Evolutionary conservation across 92 coral and sea anemone genomes (phyloP).

Genomic region (Hydrozoanthus gracilis): DNA sequence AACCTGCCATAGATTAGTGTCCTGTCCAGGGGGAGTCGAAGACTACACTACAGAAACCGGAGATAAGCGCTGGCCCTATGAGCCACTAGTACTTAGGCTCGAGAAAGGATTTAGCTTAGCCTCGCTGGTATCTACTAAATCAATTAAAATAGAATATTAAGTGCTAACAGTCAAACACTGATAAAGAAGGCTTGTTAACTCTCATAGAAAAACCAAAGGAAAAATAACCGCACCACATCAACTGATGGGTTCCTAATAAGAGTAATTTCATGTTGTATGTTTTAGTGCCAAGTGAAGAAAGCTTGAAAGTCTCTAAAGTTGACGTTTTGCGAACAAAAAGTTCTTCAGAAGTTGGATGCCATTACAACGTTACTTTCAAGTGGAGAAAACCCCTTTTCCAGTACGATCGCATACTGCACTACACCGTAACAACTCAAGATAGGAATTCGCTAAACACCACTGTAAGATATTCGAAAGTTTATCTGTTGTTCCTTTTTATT

Average conservation of each 20-base stretch:
- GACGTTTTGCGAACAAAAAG: conserved; percentile 6
- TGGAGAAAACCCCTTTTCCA: conserved; percentile 31
- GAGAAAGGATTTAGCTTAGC: too few species aligned
- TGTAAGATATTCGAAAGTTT: not conserved
- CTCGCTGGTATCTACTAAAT: too few species aligned
- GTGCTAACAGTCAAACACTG: too few species aligned
- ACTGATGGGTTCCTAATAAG: not conserved
- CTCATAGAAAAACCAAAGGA: not conserved
- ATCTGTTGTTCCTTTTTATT: not conserved
- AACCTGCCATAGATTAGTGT: too few species aligned
- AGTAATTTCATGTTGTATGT: not conserved
- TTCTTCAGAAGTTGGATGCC: conserved; percentile 13
- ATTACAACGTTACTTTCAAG: conserved; percentile 11
- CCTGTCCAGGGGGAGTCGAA: too few species aligned
- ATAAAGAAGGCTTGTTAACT: not conserved
- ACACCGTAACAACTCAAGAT: not conserved
- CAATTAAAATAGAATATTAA: too few species aligned
- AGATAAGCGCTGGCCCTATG: too few species aligned
- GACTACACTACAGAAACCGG: too few species aligned
- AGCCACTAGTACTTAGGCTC: too few species aligned
- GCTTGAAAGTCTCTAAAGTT: not conserved
- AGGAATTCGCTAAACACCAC: not conserved
- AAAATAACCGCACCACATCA: not conserved
- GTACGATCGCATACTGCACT: conserved; percentile 21
- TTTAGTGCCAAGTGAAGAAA: not conserved